Percentiles rank a stretch among this genome's conserved stretches.
phyloP scores from a whole-genome alignment of 1,140 invertebrate genomes.

The Leptinotarsa texana region DNA sequence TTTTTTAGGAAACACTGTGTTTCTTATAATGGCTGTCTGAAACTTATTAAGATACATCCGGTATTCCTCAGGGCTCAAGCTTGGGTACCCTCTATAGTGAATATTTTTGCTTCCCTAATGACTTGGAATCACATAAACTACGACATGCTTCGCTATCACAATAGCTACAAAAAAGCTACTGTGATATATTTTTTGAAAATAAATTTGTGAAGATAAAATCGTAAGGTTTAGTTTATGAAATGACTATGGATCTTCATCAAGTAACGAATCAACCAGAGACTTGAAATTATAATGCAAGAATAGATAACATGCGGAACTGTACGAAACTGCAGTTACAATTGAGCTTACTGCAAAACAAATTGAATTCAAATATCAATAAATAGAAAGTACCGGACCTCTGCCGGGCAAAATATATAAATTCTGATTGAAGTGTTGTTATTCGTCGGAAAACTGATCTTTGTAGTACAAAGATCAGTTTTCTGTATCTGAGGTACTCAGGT shows the following conservation, averaged over 20 bases:
- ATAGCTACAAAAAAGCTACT: too few relatives aligned
- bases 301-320: not conserved
- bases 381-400: not conserved
- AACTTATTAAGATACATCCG: not conserved
- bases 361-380: not conserved
- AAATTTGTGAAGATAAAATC: too few relatives aligned
- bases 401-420: not conserved
- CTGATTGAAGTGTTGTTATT: not conserved
- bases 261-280: too few relatives aligned
- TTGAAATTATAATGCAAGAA: not conserved
- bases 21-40: not conserved
- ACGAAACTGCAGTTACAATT: not conserved
- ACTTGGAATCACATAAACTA: not conserved
- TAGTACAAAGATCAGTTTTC: not conserved
- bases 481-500: not conserved
- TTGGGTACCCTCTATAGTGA: not conserved
- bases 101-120: not conserved
- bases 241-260: too few relatives aligned
- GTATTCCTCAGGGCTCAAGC: not conserved
- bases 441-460: not conserved
- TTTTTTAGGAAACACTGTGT: not conserved
- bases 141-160: too few relatives aligned
- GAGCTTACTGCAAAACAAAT: not conserved
- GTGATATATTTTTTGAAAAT: too few relatives aligned
- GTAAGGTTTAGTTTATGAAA: too few relatives aligned